Evolutionary conservation across 2,888 invertebrate genomes (phyloP).

Genomic region (Scaptomyza tumidula): DNA sequence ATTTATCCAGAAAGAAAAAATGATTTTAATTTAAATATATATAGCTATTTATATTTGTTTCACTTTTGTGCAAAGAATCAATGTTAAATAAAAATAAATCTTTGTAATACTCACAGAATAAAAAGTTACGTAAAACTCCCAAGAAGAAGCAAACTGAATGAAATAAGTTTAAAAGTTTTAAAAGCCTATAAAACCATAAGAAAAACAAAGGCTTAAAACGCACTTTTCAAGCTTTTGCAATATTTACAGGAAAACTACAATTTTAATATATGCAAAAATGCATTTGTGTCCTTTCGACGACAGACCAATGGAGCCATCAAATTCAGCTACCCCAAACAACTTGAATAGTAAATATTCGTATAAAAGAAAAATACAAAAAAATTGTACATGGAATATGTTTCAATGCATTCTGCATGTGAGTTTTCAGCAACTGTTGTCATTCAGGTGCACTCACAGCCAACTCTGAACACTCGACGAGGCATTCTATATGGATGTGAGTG

Average conservation of each 20-base stretch:
- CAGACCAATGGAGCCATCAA: constrained; percentile 61
- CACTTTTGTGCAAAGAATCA: too few species aligned
- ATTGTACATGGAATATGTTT: constrained; percentile 45
- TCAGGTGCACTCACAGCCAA: constrained; percentile 43
- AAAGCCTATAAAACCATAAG: background rate
- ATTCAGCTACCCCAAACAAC: constrained; percentile 43
- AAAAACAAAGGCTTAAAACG: constrained; percentile 3
- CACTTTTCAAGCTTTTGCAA: constrained; percentile 18
- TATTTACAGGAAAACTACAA: constrained; percentile 51
- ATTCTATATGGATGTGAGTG: background rate
- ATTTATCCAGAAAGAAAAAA: too few species aligned
- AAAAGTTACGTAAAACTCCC: too few species aligned
- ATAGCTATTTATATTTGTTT: too few species aligned
- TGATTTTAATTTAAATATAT: too few species aligned
- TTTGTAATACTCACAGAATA: background rate
- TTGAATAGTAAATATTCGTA: constrained; percentile 9
- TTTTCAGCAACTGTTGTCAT: constrained; percentile 64
- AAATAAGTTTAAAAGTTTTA: background rate
- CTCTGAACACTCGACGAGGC: constrained; percentile 13
- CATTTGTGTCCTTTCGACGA: constrained; percentile 45
- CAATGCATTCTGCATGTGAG: constrained; percentile 63
- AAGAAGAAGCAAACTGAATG: background rate
- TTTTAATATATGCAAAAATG: constrained; percentile 68
- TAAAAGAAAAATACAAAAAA: constrained; percentile 27
- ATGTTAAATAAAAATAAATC: too few species aligned